phyloP scores from a whole-genome alignment of 2,888 invertebrate genomes.

The Ptilodon capucinus region DNA sequence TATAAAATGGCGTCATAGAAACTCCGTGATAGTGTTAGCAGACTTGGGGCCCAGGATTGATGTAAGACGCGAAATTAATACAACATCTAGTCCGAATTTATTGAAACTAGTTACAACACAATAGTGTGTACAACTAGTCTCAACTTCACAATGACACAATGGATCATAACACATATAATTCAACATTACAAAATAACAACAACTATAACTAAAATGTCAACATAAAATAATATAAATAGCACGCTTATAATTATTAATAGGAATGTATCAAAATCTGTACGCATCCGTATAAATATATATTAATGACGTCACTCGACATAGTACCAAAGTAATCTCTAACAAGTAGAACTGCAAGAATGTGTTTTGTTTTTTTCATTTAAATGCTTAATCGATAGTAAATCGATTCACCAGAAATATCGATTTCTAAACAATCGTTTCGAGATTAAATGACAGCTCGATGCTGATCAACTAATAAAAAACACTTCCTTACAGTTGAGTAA shows the following conservation, averaged over 20 bases:
- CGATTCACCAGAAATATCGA: background rate
- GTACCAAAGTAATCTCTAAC: constrained; percentile 1
- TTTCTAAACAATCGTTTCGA: background rate
- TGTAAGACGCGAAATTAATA: too few relatives aligned
- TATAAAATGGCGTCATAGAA: too few relatives aligned
- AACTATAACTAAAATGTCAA: constrained; percentile 9
- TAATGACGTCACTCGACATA: constrained; percentile 1
- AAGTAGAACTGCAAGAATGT: too few relatives aligned
- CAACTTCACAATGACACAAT: background rate
- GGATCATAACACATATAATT: background rate
- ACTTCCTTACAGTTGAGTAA: background rate
- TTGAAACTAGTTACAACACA: too few relatives aligned
- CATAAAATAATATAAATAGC: constrained; percentile 7
- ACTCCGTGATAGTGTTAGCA: too few relatives aligned
- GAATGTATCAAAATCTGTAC: constrained; percentile 35
- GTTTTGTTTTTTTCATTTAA: too few relatives aligned
- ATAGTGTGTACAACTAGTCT: too few relatives aligned
- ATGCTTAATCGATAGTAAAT: too few relatives aligned
- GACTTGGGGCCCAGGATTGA: too few relatives aligned
- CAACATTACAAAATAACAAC: background rate
- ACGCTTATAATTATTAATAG: constrained; percentile 8
- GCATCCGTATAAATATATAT: background rate
- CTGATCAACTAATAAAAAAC: too few relatives aligned
- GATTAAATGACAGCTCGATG: too few relatives aligned
- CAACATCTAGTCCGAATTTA: too few relatives aligned